Conservation (phyloP, 2,113 vertebrate species). For the Hyperoodon ampullatus region DNA sequence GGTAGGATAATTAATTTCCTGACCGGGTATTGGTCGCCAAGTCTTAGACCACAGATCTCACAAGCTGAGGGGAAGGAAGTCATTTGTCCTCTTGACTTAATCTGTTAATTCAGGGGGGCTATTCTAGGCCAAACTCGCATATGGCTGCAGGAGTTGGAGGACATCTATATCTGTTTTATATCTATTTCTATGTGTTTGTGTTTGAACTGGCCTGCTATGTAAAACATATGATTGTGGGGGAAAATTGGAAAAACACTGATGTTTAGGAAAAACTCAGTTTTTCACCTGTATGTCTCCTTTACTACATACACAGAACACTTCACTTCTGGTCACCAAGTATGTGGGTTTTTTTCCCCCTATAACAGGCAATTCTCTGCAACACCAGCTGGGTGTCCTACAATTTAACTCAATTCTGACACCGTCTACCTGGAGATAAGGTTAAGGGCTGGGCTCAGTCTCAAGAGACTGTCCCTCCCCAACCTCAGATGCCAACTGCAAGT, state of each 20-base stretch:
- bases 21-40: background rate
- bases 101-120: background rate
- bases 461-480: background rate
- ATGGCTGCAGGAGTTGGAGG: background rate
- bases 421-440: background rate
- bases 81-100: background rate
- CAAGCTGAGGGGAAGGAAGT: background rate
- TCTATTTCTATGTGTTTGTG: background rate
- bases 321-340: background rate
- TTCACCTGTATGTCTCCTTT: background rate
- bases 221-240: background rate
- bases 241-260: background rate
- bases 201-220: background rate
- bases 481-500: background rate
- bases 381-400: background rate
- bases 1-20: slow-evolving; percentile 12
- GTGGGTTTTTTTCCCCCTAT: background rate
- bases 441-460: background rate
- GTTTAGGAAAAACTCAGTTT: background rate
- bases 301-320: background rate
- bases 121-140: background rate
- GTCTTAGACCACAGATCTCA: background rate
- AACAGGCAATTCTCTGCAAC: background rate
- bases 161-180: background rate
- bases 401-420: background rate